Conservation (phyloP, 2,888 invertebrate genomes). For the Hypsopygia costalis region DNA sequence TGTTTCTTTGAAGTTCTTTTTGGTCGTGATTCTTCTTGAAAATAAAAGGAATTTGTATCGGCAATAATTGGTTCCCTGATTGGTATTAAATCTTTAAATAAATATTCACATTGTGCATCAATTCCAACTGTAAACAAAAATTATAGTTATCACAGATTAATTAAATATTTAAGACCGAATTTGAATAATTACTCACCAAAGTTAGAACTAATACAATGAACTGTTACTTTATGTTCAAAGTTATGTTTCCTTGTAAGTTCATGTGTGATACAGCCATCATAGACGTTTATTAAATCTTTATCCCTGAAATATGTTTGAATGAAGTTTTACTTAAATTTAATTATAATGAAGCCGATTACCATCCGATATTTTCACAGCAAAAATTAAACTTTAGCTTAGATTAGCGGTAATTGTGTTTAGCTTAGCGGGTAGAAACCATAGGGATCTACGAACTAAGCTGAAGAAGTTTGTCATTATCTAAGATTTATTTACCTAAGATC, state of each 20-base stretch:
- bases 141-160: background rate
- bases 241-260: conserved; percentile 57
- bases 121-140: conserved; percentile 71
- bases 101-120: conserved; percentile 59
- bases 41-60: conserved; percentile 1
- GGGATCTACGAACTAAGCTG: no score
- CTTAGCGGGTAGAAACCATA: no score
- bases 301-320: conserved; percentile 67
- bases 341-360: no score
- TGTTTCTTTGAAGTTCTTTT: conserved; percentile 28
- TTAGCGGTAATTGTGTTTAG: no score
- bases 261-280: conserved; percentile 61
- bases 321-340: no score
- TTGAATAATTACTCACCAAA: conserved; percentile 65
- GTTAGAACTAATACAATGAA: conserved; percentile 80
- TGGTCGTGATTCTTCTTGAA: conserved; percentile 6
- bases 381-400: no score
- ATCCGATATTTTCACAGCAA: no score
- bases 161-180: background rate
- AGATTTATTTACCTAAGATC: no score
- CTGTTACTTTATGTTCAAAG: conserved; percentile 65
- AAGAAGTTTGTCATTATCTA: no score
- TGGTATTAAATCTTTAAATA: conserved; percentile 43
- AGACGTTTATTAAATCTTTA: conserved; percentile 58
- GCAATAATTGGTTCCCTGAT: background rate